Conservation (phyloP, 2,797 vertebrate species). For the Tiaroga cobitis region DNA sequence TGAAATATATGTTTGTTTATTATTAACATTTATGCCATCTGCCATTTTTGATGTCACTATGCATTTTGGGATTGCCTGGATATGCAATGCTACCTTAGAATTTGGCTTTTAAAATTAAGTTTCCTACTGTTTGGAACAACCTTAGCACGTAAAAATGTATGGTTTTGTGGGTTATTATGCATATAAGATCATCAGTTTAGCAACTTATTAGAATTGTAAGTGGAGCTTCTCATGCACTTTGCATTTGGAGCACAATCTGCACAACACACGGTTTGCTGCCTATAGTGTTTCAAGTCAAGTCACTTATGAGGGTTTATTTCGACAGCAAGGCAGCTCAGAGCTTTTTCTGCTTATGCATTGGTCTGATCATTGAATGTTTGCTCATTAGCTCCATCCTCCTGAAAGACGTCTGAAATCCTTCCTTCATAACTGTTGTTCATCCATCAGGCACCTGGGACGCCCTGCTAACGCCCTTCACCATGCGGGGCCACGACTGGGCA, state of each 20-base stretch:
- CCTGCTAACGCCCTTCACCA: conserved; percentile 68
- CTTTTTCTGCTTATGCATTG: conserved; percentile 29
- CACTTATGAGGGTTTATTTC: no score
- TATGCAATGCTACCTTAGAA: not conserved
- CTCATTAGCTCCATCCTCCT: conserved; percentile 75
- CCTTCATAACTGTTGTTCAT: conserved; percentile 83
- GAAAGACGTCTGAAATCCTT: conserved; percentile 75
- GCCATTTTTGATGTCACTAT: no score
- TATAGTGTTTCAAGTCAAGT: not conserved
- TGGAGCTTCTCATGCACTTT: not conserved
- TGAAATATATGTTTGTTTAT: no score
- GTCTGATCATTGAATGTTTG: conserved; percentile 78
- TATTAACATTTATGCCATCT: no score
- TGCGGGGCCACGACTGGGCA: conserved; percentile 72
- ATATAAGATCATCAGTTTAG: no score
- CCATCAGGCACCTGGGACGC: conserved; percentile 82
- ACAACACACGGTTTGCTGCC: not conserved
- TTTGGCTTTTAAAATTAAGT: no score
- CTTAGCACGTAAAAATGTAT: no score
- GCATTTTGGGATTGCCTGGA: not conserved
- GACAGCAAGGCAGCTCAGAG: not conserved
- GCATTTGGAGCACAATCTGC: not conserved
- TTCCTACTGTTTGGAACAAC: no score
- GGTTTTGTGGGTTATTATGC: no score
- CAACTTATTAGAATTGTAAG: no score